Base-by-base conservation (phyloP, 2,113 vertebrate genomes). In the Trematomus loennbergii region DNA sequence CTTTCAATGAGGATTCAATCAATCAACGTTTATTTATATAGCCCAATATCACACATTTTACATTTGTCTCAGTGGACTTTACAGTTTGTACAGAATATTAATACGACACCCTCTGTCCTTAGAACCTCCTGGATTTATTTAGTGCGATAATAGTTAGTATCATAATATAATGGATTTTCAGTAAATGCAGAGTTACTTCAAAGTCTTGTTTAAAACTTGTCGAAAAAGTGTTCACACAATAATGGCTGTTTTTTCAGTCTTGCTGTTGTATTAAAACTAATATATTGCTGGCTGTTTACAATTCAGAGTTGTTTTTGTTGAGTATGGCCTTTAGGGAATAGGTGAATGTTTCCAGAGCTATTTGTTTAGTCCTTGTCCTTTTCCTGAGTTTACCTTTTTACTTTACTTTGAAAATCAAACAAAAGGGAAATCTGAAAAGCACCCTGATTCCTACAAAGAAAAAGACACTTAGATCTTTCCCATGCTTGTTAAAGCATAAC, bases 401-500 rank as follows among this genome's bases (percentile, higher is more conserved):
- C 11, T 59, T 70, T 66, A 3, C 69, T 58, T 33, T 33, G 0
- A 55, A 55, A 52, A 60, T n/a, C 20, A 61, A 58, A 20, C 49
- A 22, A 33, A 3, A 59, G 13, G 29, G 29, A 18, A 33, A 46
- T 20, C 15, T 3, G 18, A 71, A 78, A 57, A 17, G 52, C 29
- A 69, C 53, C 3, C 20, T 22, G 0, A 49, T 50, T 62, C 3
- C 13, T 22, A n/a, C 2, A 55, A 72, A 78, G 12, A 75, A 22
- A 65, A 73, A 52, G 9, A 72, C 2, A 43, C 29, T 72, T 10
- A 20, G 9, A 84, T 68, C 59, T 68, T 77, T 85, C 62, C 43
- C 69, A 75, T 7, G 7, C 36, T 40, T 57, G 49, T 65, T 66
- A 72, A 36, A 50, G 48, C 29, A 29, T 4, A 29, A 29, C 29